These are phyloP conservation scores for Ctena decussata DNA, from an alignment of 2,888 invertebrate genomes.

Conservation along the genomic window DNA sequence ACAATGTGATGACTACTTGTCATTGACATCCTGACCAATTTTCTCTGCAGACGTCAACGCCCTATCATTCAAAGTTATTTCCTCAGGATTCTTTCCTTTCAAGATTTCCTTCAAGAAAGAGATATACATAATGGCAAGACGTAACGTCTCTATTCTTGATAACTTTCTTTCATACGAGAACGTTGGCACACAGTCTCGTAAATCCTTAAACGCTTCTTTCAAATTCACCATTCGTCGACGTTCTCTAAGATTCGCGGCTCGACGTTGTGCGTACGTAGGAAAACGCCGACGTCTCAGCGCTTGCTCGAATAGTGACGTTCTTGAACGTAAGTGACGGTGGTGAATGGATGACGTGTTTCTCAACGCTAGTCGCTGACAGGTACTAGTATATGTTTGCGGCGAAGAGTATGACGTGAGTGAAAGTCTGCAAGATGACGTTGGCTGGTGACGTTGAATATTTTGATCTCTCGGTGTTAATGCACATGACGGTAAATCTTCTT, in stretches of 20 bases:
- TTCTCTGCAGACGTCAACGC: neutral
- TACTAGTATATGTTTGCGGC: neutral
- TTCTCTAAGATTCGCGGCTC: conserved; percentile 61
- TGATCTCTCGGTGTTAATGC: neutral
- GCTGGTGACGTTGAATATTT: neutral
- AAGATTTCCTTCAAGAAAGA: conserved; percentile 39
- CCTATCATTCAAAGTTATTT: neutral
- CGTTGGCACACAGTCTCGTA: conserved; percentile 55
- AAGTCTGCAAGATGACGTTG: neutral
- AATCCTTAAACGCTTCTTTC: conserved; percentile 58
- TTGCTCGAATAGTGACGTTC: neutral
- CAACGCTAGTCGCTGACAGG: neutral
- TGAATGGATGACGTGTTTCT: neutral
- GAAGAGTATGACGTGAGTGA: neutral
- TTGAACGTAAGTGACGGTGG: neutral
- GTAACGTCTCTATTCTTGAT: conserved; percentile 60
- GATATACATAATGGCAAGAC: conserved; percentile 59
- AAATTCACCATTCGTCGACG: conserved; percentile 59
- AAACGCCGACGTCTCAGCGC: conserved; percentile 33
- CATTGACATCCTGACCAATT: neutral
- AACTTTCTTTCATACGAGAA: conserved; percentile 56
- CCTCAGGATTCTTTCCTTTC: neutral
- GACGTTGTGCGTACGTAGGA: conserved; percentile 54
- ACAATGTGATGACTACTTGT: too few relatives aligned
- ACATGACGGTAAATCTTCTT: neutral